These are phyloP conservation scores for Leucopsar rothschildi DNA, from an alignment of 2,113 vertebrate genomes.

Conservation along the genomic window DNA sequence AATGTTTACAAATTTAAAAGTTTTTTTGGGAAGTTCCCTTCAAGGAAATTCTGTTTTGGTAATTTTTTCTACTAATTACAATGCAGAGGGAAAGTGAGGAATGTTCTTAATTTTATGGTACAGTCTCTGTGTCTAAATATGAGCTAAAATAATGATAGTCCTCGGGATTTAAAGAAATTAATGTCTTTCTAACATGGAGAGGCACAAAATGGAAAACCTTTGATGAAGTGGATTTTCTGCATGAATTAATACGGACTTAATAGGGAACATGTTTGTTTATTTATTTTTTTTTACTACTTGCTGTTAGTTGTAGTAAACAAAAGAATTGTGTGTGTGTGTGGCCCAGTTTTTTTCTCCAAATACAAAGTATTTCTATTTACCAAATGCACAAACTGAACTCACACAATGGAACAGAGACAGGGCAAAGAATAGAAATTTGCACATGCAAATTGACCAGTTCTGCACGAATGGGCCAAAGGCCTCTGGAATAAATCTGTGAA, in stretches of 20 bases:
- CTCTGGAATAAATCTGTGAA: background rate
- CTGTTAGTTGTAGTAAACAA: background rate
- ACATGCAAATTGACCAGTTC: background rate
- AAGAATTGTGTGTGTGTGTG: background rate
- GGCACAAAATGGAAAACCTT: background rate
- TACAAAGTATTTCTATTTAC: background rate
- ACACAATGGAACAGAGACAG: background rate
- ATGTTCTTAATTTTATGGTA: background rate
- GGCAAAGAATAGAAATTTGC: background rate
- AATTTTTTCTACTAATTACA: background rate
- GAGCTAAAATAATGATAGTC: background rate
- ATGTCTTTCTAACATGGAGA: background rate
- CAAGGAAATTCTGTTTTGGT: background rate
- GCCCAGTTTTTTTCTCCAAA: background rate
- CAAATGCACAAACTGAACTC: background rate
- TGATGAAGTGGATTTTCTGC: background rate
- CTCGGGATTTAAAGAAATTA: background rate
- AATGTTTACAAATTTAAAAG: background rate
- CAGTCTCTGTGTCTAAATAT: background rate
- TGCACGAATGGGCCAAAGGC: background rate
- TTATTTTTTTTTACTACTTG: background rate
- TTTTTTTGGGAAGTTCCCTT: background rate
- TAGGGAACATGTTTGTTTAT: background rate
- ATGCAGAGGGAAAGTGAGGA: background rate
- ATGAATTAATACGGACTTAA: background rate